Evolutionary conservation across 64 coral and sea anemone species (phyloP).

Genomic region (Stylophora pistillata): DNA sequence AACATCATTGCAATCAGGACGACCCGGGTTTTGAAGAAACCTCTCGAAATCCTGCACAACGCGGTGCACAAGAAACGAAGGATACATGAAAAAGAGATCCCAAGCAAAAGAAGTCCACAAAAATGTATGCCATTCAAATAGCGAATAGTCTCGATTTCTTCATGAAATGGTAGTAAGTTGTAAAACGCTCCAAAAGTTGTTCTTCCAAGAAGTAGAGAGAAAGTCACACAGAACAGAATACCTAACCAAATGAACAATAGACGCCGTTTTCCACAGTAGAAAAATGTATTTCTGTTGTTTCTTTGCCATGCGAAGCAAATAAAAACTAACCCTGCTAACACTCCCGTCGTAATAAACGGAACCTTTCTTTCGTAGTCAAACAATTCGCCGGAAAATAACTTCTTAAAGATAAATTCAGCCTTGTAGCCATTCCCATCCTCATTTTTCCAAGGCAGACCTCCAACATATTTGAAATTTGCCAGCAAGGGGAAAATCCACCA

Average conservation of each 20-base stretch:
- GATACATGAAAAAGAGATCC: conserved; percentile 23
- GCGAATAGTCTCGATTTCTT: conserved; percentile 66
- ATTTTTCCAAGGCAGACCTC: conserved; percentile 79
- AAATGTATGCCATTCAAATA: conserved; percentile 81
- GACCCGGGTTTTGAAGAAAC: background rate
- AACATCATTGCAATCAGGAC: conserved; percentile 16
- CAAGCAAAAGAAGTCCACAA: conserved; percentile 63
- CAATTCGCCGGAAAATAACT: conserved; percentile 64
- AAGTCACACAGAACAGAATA: conserved; percentile 27
- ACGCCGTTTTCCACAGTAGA: background rate
- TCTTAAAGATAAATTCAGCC: conserved; percentile 42
- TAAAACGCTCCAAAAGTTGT: conserved; percentile 58
- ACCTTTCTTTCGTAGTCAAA: conserved; percentile 69
- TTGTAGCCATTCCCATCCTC: conserved; percentile 58
- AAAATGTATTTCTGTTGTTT: background rate
- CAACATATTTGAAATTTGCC: conserved; percentile 57
- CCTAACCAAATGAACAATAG: conserved; percentile 52
- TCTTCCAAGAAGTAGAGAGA: conserved; percentile 65
- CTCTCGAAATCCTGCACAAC: conserved; percentile 20
- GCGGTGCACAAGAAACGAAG: conserved; percentile 38
- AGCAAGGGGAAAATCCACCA: conserved; percentile 75
- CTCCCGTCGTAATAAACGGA: conserved; percentile 61
- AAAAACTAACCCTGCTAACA: conserved; percentile 34
- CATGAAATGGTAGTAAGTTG: conserved; percentile 78
- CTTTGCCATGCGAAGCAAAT: background rate